Base-by-base conservation (phyloP, 2,888 invertebrate species). In the Agonum fuliginosum region DNA sequence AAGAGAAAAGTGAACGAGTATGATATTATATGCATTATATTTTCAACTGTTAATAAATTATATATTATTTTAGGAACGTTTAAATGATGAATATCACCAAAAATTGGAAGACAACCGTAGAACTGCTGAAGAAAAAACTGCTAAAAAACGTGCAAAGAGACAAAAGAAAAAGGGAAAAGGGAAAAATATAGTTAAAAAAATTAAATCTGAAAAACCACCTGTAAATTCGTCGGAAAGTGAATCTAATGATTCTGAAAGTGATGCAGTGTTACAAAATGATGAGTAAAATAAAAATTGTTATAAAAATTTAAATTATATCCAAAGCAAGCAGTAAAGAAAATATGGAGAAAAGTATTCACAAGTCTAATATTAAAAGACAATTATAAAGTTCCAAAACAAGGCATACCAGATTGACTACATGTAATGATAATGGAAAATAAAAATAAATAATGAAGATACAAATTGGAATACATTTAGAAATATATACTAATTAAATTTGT, bases 141-240 rank as follows among this genome's bases (percentile, higher is more conserved):
- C 96, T 0, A 98, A 97, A 84, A 98, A 97, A 85, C 89, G 98
- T 81, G 94, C 94, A 0, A 99, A 98, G 85, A 90, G 98, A 69
- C 84, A 93, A 76, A 96, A 94, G 84, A 94, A 91, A 84, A 96
- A 95, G 84, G 89, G 91, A 85, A 89, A 87, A 41, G 82, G 84
- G 0, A 86, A 86, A 46, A 80, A 81, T 24, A 81, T 79, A 6
- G 81, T 81, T 69, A 83, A 82, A 27, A 87, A 85, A 80, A 81
- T 84, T n/a, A 88, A 87, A 81, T 81, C 78, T 34, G 83, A 83
- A 54, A 83, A 81, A 69, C 34, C 3, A 14, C n/a, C 20, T 22
- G 54, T 70, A 17, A 67, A 79, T 76, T 85, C 83, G 81, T 85
- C 81, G 78, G 80, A 78, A 78, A 82, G 80, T 81, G 30, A 12